A percentile compares a stretch with the other conserved stretches of the same genome.
Conservation (phyloP, 2,888 invertebrate genomes). For the Drosophila fulvimacula region DNA sequence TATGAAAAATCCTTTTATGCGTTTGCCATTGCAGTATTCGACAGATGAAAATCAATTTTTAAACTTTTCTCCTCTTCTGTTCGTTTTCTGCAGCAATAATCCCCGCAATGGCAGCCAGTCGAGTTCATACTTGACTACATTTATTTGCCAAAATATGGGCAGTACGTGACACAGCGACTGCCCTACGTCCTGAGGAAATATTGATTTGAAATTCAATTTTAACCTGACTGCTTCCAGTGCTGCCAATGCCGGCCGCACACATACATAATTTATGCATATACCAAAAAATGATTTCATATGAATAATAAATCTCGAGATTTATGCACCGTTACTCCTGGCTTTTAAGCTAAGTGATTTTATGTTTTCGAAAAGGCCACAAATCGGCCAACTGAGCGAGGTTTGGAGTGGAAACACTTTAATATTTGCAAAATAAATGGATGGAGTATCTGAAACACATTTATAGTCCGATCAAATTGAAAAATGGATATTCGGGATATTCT, state of each 20-base stretch:
- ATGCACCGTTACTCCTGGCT: slow-evolving; percentile 64
- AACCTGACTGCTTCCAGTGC: slow-evolving; percentile 19
- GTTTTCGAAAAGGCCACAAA: slow-evolving; percentile 39
- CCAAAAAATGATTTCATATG: slow-evolving; percentile 71
- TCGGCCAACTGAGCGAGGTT: slow-evolving; percentile 21
- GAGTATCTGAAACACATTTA: background rate
- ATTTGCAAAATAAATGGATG: background rate
- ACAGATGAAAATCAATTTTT: slow-evolving; percentile 77
- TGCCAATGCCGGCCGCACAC: slow-evolving; percentile 9
- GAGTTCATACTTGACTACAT: slow-evolving; percentile 75
- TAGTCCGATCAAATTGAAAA: background rate
- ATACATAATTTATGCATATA: slow-evolving; percentile 25
- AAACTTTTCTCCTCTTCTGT: slow-evolving; percentile 56
- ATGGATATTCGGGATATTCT: background rate
- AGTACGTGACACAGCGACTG: slow-evolving; percentile 61
- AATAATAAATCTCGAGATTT: slow-evolving; percentile 78
- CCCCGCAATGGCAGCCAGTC: slow-evolving; percentile 42
- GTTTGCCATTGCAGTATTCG: slow-evolving; percentile 44
- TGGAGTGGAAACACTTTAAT: slow-evolving; percentile 13
- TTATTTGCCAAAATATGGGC: slow-evolving; percentile 81
- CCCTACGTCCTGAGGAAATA: slow-evolving; percentile 43
- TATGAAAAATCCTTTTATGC: slow-evolving; percentile 74
- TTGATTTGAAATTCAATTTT: slow-evolving; percentile 61
- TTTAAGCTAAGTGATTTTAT: slow-evolving; percentile 79
- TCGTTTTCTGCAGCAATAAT: slow-evolving; percentile 52